phyloP scores from a whole-genome alignment of 2,888 invertebrate genomes.

The Amblyjoppa proteus region DNA sequence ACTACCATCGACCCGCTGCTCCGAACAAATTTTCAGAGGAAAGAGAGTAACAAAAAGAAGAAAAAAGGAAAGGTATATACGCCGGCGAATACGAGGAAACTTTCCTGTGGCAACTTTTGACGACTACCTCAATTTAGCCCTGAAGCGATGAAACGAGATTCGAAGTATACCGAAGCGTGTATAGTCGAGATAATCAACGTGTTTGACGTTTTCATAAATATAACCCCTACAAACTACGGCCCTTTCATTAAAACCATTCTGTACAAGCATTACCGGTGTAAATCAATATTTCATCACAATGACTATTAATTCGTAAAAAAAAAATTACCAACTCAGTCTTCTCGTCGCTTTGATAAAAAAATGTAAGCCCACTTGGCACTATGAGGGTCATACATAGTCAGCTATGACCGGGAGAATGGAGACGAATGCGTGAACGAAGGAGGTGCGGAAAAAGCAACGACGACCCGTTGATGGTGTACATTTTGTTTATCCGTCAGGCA shows the following conservation, averaged over 20 bases:
- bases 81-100: constrained; percentile 24
- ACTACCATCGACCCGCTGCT: background rate
- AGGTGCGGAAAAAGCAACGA: background rate
- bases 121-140: constrained; percentile 32
- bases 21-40: background rate
- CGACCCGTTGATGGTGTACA: constrained; percentile 24
- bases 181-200: background rate
- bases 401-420: constrained; percentile 17
- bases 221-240: background rate
- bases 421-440: constrained; percentile 29
- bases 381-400: background rate
- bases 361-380: constrained; percentile 15
- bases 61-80: constrained; percentile 15
- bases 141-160: background rate
- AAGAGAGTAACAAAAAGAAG: background rate
- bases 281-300: background rate
- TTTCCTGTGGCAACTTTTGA: constrained; percentile 41
- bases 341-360: background rate
- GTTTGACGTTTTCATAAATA: background rate
- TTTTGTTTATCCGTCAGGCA: constrained; percentile 56
- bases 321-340: background rate
- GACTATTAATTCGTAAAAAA: background rate
- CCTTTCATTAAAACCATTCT: background rate
- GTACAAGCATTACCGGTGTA: background rate
- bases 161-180: constrained; percentile 10